These are phyloP conservation scores for Girardinichthys multiradiatus DNA, from an alignment of 2,113 vertebrate genomes.

Conservation along the genomic window DNA sequence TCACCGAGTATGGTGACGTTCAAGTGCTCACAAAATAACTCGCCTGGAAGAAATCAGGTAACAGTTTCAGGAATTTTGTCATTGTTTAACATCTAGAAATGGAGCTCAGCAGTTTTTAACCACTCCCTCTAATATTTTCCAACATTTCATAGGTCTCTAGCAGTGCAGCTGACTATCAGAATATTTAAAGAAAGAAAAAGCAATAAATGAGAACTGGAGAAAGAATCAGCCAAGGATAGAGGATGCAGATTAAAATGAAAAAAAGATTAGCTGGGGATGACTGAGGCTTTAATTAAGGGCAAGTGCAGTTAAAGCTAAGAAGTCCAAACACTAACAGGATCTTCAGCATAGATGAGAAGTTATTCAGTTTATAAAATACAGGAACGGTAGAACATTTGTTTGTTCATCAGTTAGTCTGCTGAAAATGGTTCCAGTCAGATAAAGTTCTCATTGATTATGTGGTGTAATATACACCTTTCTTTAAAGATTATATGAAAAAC, in stretches of 20 bases:
- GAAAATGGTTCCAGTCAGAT: background rate
- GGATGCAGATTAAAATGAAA: conserved; percentile 57
- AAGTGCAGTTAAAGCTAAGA: conserved; percentile 41
- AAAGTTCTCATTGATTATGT: too few species aligned
- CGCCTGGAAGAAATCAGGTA: background rate
- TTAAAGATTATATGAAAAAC: too few species aligned
- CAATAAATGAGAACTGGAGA: background rate
- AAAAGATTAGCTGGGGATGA: conserved; percentile 62
- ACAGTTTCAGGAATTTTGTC: background rate
- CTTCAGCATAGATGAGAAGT: conserved; percentile 16
- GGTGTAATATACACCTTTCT: too few species aligned
- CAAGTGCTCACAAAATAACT: background rate
- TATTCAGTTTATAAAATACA: background rate
- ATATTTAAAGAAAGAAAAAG: too few species aligned
- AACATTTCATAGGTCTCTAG: background rate
- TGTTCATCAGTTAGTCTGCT: background rate
- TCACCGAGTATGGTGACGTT: background rate
- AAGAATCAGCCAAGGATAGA: conserved; percentile 44
- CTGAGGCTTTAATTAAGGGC: conserved; percentile 50
- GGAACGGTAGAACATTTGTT: background rate
- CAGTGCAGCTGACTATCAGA: background rate
- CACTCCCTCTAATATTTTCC: background rate
- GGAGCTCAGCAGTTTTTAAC: conserved; percentile 5
- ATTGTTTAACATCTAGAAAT: conserved; percentile 1
- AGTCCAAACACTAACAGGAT: conserved; percentile 26